Percentiles rank a stretch among this genome's conserved stretches.
Conservation (phyloP, 2,888 invertebrate genomes). For the Pecten maximus region DNA sequence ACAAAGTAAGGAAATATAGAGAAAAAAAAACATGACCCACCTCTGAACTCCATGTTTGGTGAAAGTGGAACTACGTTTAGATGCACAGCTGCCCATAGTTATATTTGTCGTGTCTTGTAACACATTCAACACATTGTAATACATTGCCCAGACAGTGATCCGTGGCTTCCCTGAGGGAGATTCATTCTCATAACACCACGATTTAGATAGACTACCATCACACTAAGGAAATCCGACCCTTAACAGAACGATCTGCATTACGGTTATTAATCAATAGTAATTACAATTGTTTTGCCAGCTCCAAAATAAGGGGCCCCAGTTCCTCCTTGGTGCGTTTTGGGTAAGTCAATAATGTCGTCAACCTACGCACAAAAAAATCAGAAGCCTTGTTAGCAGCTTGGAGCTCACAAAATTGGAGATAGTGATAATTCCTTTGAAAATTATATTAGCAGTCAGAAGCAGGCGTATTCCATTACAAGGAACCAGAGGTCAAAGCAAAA, state of each 20-base stretch:
- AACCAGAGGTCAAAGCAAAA: too few relatives aligned
- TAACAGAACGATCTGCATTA: not conserved
- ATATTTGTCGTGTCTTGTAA: not conserved
- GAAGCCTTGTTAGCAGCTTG: not conserved
- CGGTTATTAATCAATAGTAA: not conserved
- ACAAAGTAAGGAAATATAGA: not conserved
- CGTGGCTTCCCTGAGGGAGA: not conserved
- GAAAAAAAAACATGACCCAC: slow-evolving; percentile 30
- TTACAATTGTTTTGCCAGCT: not conserved
- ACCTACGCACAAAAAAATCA: not conserved
- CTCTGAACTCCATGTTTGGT: not conserved
- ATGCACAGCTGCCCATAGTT: slow-evolving; percentile 25
- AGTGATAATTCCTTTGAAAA: not conserved
- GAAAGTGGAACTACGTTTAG: not conserved
- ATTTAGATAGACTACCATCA: not conserved
- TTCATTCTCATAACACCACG: not conserved
- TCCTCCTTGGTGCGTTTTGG: not conserved
- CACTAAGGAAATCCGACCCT: not conserved
- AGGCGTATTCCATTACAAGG: too few relatives aligned
- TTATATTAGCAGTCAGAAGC: not conserved
- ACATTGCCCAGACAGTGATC: not conserved
- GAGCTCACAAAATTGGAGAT: not conserved
- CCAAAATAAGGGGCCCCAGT: not conserved
- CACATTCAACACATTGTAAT: not conserved
- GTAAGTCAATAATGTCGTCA: not conserved